Evolutionary conservation across 2,797 vertebrate species (phyloP), one percentile per base, ranked within the genome.

Genomic region (Acridotheres tristis): DNA sequence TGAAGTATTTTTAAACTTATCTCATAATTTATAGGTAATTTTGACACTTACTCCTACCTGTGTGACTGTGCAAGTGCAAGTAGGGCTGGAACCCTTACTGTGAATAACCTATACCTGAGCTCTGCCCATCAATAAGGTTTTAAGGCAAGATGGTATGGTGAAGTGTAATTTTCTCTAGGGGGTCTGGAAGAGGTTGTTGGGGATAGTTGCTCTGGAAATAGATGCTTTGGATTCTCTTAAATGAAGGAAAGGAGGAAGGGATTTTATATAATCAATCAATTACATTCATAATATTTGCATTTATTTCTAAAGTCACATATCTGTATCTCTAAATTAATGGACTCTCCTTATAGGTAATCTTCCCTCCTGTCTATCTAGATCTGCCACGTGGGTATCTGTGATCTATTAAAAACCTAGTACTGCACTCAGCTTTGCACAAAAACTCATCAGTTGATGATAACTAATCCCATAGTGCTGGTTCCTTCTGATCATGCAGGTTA

Each of bases 311-410:
- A 55, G 34, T 72, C 32, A 29, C 9, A 7, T 72, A 61, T 61
- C 67, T 53, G 12, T 36, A 51, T 42, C 25, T 62, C 48, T 47
- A 79, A 73, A 68, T 69, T 58, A 62, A 58, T 25, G 13, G 54
- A 30, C 11, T 79, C 9, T 58, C 19, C 26, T 80, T 57, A 42
- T 11, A 48, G n/a, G 13, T 40, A 23, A 5, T 62, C 11, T 91
- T 85, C 79, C 66, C 21, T 85, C 47, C 27, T 34, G 2, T 62
- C 3, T 58, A 30, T 65, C 19, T 78, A 27, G 14, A 57, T 72
- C 11, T 88, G 13, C 23, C 38, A 30, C 0, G 0, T 38, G 7
- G 1, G 1, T 0, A 10, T 34, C 90, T 66, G 34, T 57, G 34
- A 42, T 79, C 48, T 66, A 1, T 67, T 78, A 63, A 57, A 88